Percentiles rank a stretch among this genome's conserved stretches.
Evolutionary conservation across 2,797 vertebrate species (phyloP).

Genomic region (Acridotheres tristis): DNA sequence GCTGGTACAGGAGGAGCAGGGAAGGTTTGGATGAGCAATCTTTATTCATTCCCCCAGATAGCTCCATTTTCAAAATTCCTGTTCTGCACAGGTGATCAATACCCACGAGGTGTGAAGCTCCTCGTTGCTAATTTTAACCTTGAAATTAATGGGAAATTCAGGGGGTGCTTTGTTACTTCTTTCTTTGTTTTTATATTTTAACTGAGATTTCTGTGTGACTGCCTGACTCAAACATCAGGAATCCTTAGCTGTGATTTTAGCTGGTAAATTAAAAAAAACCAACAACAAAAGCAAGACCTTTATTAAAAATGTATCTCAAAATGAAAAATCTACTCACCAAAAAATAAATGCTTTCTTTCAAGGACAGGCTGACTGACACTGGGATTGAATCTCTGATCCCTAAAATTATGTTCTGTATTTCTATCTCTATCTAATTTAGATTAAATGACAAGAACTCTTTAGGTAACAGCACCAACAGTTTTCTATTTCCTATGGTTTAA

Average conservation of each 20-base stretch:
- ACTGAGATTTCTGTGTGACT: neutral
- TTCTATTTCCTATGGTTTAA: neutral
- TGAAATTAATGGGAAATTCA: neutral
- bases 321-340: neutral
- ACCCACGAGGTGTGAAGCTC: slow-evolving; percentile 1
- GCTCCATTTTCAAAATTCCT: slow-evolving; percentile 61
- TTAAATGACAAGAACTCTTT: neutral
- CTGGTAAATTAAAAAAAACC: neutral
- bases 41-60: slow-evolving; percentile 56
- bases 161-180: neutral
- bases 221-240: neutral
- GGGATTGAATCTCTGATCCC: slow-evolving; percentile 26
- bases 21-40: slow-evolving; percentile 1
- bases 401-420: neutral
- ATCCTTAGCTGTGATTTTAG: neutral
- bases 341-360: neutral
- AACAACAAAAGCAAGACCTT: neutral
- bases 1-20: neutral
- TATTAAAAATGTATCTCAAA: neutral
- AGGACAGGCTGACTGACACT: neutral
- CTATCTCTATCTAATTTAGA: neutral
- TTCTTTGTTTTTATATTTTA: neutral
- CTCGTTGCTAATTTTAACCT: slow-evolving; percentile 18
- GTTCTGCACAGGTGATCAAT: neutral
- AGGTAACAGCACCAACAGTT: neutral